These are phyloP conservation scores for Psittacula cyanocephala DNA, from an alignment of 2,113 vertebrate species.

Conservation along the genomic window DNA sequence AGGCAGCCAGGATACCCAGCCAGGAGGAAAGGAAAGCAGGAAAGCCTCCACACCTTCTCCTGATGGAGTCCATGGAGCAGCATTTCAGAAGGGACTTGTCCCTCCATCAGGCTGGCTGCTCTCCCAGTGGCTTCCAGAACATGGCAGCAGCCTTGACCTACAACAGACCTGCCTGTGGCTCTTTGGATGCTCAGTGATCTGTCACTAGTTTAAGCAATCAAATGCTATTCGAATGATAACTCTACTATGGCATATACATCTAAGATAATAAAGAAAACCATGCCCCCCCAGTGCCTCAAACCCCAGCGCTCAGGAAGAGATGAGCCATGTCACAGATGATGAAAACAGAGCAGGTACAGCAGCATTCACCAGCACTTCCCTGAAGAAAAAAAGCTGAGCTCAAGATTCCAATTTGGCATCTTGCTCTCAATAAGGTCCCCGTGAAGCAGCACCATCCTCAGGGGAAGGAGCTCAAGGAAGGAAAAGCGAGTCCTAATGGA, in stretches of 20 bases:
- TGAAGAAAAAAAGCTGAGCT: neutral
- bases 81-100: rapidly evolving
- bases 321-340: neutral
- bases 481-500: neutral
- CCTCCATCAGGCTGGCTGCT: neutral
- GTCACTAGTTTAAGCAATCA: neutral
- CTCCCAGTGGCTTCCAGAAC: neutral
- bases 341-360: neutral
- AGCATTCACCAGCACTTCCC: neutral
- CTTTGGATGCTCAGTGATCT: neutral
- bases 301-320: neutral
- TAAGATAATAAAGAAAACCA: neutral
- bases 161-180: neutral
- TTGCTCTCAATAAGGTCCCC: neutral
- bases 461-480: neutral
- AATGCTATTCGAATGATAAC: neutral
- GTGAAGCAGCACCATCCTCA: neutral
- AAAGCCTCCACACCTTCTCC: neutral
- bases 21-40: neutral
- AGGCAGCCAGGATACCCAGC: neutral
- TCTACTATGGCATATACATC: neutral
- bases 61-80: neutral
- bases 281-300: rapidly evolving
- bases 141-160: neutral
- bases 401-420: neutral